phyloP scores from a whole-genome alignment of 2,888 invertebrate genomes.

The Pandemis corylana region DNA sequence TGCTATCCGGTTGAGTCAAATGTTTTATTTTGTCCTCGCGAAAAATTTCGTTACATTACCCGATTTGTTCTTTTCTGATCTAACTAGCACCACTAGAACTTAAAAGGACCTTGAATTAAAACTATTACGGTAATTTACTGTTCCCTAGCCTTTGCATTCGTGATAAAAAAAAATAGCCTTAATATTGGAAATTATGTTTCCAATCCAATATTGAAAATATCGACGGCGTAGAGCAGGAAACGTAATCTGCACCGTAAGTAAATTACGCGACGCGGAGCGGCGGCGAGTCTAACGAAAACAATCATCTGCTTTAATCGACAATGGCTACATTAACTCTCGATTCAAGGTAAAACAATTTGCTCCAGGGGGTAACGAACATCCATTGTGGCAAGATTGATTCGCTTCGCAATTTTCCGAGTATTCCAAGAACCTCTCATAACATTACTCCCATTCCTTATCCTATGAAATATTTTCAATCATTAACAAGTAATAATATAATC shows the following conservation, averaged over 20 bases:
- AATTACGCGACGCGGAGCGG: constrained; percentile 17
- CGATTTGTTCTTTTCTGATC: too few relatives aligned
- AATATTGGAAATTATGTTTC: constrained; percentile 14
- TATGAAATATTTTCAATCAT: not conserved
- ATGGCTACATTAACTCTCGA: constrained; percentile 26
- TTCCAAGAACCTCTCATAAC: constrained; percentile 9
- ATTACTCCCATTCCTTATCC: not conserved
- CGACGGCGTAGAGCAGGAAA: constrained; percentile 5
- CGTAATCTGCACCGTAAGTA: constrained; percentile 18
- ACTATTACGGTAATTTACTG: not conserved
- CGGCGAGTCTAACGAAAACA: constrained; percentile 20
- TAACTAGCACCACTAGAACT: too few relatives aligned
- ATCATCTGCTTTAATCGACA: constrained; percentile 29
- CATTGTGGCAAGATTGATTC: constrained; percentile 31
- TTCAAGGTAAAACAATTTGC: constrained; percentile 28
- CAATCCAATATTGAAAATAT: constrained; percentile 11
- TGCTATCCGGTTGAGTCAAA: too few relatives aligned
- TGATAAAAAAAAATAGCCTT: not conserved
- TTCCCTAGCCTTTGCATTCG: not conserved
- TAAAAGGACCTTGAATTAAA: too few relatives aligned
- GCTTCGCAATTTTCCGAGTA: constrained; percentile 8
- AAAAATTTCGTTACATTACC: too few relatives aligned
- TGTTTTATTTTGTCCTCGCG: too few relatives aligned
- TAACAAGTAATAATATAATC: not conserved
- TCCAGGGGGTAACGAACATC: constrained; percentile 34